Evolutionary conservation across 1,140 invertebrate species (phyloP).

Genomic region (Mylabris phalerata): DNA sequence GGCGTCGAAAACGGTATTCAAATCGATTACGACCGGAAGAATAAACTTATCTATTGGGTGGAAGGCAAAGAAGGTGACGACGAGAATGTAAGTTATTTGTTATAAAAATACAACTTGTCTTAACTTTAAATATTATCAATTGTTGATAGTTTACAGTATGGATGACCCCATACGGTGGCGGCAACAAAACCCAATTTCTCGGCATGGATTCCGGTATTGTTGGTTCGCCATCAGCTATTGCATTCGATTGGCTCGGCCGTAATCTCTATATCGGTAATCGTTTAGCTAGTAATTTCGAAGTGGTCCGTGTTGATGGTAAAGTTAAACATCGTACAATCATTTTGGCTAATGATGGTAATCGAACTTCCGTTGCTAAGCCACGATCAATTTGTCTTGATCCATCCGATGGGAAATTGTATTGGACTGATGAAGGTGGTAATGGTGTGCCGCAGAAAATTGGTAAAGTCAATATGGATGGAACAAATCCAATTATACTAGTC

Average conservation of each 20-base stretch:
- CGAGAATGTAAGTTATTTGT: constrained; percentile 52
- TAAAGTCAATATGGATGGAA: constrained; percentile 90
- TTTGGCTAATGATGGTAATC: constrained; percentile 83
- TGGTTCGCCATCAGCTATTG: constrained; percentile 83
- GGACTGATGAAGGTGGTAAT: constrained; percentile 90
- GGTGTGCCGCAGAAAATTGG: constrained; percentile 89
- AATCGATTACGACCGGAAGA: constrained; percentile 85
- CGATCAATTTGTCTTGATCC: constrained; percentile 86
- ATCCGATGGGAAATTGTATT: constrained; percentile 82
- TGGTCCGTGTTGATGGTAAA: constrained; percentile 81
- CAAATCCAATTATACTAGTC: constrained; percentile 62
- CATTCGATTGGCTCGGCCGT: constrained; percentile 93
- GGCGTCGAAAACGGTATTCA: constrained; percentile 84
- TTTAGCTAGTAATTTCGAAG: constrained; percentile 86
- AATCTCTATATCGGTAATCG: constrained; percentile 93
- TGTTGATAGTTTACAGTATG: constrained; percentile 69
- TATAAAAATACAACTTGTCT: constrained; percentile 2
- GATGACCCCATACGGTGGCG: constrained; percentile 75
- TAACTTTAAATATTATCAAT: background rate
- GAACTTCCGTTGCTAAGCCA: constrained; percentile 79
- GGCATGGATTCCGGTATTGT: constrained; percentile 73
- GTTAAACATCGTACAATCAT: constrained; percentile 79
- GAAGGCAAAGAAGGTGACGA: constrained; percentile 66
- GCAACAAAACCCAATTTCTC: constrained; percentile 81
- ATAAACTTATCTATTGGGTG: constrained; percentile 78